Evolutionary conservation across 2,888 invertebrate genomes (phyloP), one percentile per base, ranked within the genome.

Genomic region (Herminia tarsipennalis): DNA sequence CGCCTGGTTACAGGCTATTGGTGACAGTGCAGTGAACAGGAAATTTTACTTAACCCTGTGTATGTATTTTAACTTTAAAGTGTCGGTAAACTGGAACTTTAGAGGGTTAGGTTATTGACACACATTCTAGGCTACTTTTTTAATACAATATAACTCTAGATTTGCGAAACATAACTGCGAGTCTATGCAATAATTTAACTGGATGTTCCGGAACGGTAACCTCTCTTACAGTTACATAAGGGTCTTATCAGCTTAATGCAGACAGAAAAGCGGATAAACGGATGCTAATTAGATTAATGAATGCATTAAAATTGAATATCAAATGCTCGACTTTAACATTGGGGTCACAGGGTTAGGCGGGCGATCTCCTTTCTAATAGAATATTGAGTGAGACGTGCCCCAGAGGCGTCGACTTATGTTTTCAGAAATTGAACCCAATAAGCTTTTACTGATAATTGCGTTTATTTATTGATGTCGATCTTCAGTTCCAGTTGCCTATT

Each of bases 401-500:
- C n/a, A 29, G 35, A 29, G 10, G 9, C 16, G n/a, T 34, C 37
- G 20, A 34, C 20, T 51, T 40, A 30, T 45, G 45, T 47, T 49
- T 40, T 49, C 42, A 34, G 27, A 47, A 55, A 49, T 44, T 39
- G 40, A 24, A 22, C 32, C 35, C 39, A 47, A 52, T 52, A 40
- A 52, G 17, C 36, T 22, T 14, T 51, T 38, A 43, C 35, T 40
- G 32, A 47, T 57, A 58, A 52, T 62, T 55, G 14, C 36, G 33
- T 58, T 62, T 47, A 55, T 55, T 42, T 22, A 35, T 52, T 52
- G 33, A 20, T 41, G 55, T 45, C 51, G 50, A 55, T 45, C 37
- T 41, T 47, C 37, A 13, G 22, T 44, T 29, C 30, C 39, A 44
- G 22, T 20, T 29, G 34, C 16, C 18, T 33, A 34, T 41, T 42